phyloP scores from a whole-genome alignment of 2,797 vertebrate species.

The Eulemur albifrons region DNA sequence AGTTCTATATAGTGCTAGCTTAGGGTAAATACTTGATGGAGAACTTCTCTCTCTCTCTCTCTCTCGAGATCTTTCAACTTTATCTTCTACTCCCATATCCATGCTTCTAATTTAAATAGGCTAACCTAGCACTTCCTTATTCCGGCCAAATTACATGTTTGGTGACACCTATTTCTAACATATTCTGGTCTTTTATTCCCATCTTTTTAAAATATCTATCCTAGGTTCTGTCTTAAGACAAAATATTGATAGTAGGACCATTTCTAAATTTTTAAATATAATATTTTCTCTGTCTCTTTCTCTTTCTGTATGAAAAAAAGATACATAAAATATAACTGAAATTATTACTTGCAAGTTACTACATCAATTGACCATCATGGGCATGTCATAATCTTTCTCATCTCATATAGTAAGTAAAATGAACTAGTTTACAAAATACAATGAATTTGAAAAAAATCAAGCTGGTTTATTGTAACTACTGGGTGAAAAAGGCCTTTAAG shows the following conservation, averaged over 20 bases:
- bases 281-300: background rate
- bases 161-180: background rate
- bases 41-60: background rate
- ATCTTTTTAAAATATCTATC: background rate
- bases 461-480: background rate
- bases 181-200: background rate
- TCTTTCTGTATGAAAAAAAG: background rate
- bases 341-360: background rate
- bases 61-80: background rate
- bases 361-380: background rate
- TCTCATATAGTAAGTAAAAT: background rate
- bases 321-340: background rate
- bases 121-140: background rate
- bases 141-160: background rate
- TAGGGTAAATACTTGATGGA: constrained; percentile 5
- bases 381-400: background rate
- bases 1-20: background rate
- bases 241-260: background rate
- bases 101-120: constrained; percentile 36
- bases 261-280: background rate
- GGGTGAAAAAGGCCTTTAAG: background rate
- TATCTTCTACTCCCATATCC: background rate
- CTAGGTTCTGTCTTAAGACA: background rate
- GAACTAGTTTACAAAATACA: background rate
- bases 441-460: background rate